Evolutionary conservation across 2,888 invertebrate genomes (phyloP), one percentile per base, ranked within the genome.

Genomic region (Ophioninae sp.): DNA sequence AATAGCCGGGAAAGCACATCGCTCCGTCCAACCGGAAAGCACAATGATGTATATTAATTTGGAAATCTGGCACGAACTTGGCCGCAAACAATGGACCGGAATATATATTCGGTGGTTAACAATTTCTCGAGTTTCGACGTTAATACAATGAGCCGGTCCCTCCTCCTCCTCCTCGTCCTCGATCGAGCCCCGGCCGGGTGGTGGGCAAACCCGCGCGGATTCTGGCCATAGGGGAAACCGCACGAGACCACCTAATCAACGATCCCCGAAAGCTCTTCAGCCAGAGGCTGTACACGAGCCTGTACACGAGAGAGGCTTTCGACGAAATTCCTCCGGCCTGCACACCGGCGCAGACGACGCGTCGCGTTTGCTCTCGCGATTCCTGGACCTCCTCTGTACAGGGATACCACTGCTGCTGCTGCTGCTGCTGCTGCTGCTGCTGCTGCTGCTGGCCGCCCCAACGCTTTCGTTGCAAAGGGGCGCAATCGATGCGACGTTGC

Each of bases 191-290:
- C 64, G 2, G 64, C 10, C n/a, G n/a, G n/a, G n/a, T n/a, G n/a
- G n/a, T n/a, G n/a, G n/a, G n/a, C 44, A 13, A 6, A 58, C 17
- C 58, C 65, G 74, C 73, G 61, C 65, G 68, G 81, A 72, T 77
- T 77, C 76, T 73, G 71, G 59, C 77, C 72, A 72, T 59, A 44
- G 59, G 76, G 30, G 30, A 81, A 77, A 72, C 72, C 72, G 63
- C 81, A 81, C 74, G 79, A 79, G 79, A 81, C 75, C 82, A 75
- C 75, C 75, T 79, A 79, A 83, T 83, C 82, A 83, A 83, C 75
- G 79, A 79, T 79, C 65, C 71, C 79, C 58, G 71, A 67, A 79
- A 64, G 77, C 81, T 77, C 77, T 81, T 72, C 64, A 64, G 51
- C 64, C 73, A 56, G 69, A 56, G 73, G 68, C 68, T 51, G n/a